A percentile compares a stretch with the other conserved stretches of the same genome.
Evolutionary conservation across 2,113 vertebrate genomes (phyloP).

Genomic region (Nestor notabilis): DNA sequence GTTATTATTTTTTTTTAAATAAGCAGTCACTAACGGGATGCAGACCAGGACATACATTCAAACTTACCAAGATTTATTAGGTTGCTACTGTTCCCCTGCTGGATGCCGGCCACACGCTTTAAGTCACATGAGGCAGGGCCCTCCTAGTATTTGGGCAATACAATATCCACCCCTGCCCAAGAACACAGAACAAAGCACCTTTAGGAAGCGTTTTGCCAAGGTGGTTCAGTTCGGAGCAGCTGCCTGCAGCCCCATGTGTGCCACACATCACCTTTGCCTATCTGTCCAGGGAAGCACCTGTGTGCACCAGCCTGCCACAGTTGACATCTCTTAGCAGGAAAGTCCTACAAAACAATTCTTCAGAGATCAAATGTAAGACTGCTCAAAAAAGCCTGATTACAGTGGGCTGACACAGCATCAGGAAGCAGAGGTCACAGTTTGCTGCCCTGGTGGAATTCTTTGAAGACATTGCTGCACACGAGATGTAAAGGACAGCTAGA

Average conservation of each 20-base stretch:
- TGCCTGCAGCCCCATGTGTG: rapidly evolving
- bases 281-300: neutral
- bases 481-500: neutral
- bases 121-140: neutral
- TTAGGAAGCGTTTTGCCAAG: neutral
- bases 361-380: neutral
- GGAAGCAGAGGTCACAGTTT: neutral
- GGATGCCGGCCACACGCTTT: neutral
- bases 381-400: neutral
- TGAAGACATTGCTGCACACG: conserved; percentile 3
- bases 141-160: neutral
- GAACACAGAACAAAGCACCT: neutral
- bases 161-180: neutral
- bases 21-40: neutral
- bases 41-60: neutral
- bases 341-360: neutral
- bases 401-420: rapidly evolving
- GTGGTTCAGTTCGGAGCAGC: neutral
- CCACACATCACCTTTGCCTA: neutral
- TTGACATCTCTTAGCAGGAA: neutral
- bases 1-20: neutral
- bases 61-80: neutral
- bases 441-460: neutral
- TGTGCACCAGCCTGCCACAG: neutral
- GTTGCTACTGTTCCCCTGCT: neutral